Conservation (phyloP, 2,797 vertebrate species). For the Chromobotia macracanthus region DNA sequence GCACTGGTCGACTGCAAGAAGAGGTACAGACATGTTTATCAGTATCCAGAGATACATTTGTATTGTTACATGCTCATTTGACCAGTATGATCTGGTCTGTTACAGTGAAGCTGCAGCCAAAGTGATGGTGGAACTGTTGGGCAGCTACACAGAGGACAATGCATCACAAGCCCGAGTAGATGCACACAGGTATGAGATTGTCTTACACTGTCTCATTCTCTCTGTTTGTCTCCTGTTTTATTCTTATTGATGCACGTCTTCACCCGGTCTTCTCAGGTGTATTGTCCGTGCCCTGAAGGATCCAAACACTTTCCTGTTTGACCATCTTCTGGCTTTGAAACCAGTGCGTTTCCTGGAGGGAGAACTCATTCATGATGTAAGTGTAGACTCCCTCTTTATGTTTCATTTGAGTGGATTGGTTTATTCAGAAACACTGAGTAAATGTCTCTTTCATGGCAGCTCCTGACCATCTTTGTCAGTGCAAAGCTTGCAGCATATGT, state of each 20-base stretch:
- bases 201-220: background rate
- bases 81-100: slow-evolving; percentile 45
- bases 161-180: slow-evolving; percentile 96
- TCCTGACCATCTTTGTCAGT: slow-evolving; percentile 98
- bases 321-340: slow-evolving; percentile 96
- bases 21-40: slow-evolving; percentile 73
- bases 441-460: slow-evolving; percentile 72
- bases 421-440: background rate
- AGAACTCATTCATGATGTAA: slow-evolving; percentile 98
- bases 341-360: slow-evolving; percentile 98
- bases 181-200: slow-evolving; percentile 87
- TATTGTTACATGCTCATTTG: background rate
- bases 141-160: slow-evolving; percentile 98
- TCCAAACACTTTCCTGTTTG: slow-evolving; percentile 94
- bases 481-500: slow-evolving; percentile 92
- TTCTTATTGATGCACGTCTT: background rate
- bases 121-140: slow-evolving; percentile 97
- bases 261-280: slow-evolving; percentile 77
- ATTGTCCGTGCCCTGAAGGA: slow-evolving; percentile 97
- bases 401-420: background rate
- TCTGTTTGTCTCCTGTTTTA: background rate
- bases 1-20: slow-evolving; percentile 97
- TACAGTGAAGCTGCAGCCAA: slow-evolving; percentile 91
- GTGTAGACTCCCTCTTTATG: slow-evolving; percentile 62
- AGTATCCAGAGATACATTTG: background rate